Conservation (phyloP, 2,888 invertebrate species). For the Dicyrtoma fusca region DNA sequence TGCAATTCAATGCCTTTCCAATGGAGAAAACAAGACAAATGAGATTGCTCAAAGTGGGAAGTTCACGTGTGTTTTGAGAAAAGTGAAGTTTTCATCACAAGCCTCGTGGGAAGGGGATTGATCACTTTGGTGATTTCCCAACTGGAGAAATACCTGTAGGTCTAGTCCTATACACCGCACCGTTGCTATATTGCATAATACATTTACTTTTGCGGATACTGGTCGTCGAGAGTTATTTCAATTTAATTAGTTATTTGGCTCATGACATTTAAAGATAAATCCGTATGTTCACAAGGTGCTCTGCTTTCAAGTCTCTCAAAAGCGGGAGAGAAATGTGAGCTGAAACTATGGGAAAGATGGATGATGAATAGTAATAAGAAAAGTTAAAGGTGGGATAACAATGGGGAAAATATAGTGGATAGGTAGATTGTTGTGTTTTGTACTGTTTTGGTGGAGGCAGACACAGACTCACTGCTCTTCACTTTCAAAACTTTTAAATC, state of each 20-base stretch:
- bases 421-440: background rate
- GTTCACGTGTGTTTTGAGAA: constrained; percentile 36
- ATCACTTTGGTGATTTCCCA: constrained; percentile 40
- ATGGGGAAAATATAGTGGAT: constrained; percentile 10
- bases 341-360: background rate
- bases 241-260: constrained; percentile 13
- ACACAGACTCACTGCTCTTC: too few species aligned
- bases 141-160: background rate
- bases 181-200: background rate
- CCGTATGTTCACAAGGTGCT: background rate
- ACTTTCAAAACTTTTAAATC: too few species aligned
- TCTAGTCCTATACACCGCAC: background rate
- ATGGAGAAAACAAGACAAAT: constrained; percentile 32
- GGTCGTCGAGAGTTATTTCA: background rate
- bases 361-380: constrained; percentile 22
- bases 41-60: constrained; percentile 25
- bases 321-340: background rate
- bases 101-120: constrained; percentile 30
- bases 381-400: constrained; percentile 7
- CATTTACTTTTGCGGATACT: background rate
- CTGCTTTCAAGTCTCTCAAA: background rate
- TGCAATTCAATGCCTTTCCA: background rate
- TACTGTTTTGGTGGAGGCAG: too few species aligned
- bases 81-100: constrained; percentile 35
- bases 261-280: constrained; percentile 9